Evolutionary conservation across 2,888 invertebrate genomes (phyloP).

Genomic region (Rhyacophila evoluta): DNA sequence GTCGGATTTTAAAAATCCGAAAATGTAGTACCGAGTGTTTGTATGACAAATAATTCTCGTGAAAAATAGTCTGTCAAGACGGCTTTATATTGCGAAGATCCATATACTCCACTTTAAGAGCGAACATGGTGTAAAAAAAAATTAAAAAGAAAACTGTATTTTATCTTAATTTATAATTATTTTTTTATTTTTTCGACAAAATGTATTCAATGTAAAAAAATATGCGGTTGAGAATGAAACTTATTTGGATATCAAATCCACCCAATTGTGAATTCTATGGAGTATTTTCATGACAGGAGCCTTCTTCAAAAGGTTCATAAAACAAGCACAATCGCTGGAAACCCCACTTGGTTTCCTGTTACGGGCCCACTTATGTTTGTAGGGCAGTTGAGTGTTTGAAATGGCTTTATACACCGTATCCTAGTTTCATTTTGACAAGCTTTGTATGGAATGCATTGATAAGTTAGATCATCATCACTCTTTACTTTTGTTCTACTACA

Average conservation of each 20-base stretch:
- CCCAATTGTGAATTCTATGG: neutral
- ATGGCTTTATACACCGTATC: neutral
- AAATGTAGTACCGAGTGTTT: too few relatives aligned
- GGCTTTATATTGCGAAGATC: too few relatives aligned
- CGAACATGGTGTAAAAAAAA: too few relatives aligned
- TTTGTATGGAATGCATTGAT: neutral
- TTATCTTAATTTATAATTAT: too few relatives aligned
- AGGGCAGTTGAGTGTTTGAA: slow-evolving; percentile 24
- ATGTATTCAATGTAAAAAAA: neutral
- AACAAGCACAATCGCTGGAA: slow-evolving; percentile 22
- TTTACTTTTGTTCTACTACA: too few relatives aligned
- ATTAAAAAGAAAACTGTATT: too few relatives aligned
- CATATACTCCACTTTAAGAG: too few relatives aligned
- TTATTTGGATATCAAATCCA: slow-evolving; percentile 7
- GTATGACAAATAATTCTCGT: too few relatives aligned
- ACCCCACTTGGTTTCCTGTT: slow-evolving; percentile 24
- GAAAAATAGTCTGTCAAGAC: too few relatives aligned
- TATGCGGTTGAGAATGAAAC: neutral
- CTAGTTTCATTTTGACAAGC: neutral
- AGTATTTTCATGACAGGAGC: slow-evolving; percentile 10
- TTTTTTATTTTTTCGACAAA: too few relatives aligned
- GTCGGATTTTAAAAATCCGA: too few relatives aligned
- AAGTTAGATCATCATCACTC: neutral
- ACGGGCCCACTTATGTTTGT: slow-evolving; percentile 5
- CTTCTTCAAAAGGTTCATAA: slow-evolving; percentile 8